These are phyloP conservation scores for Marcusenius ussheri DNA, from an alignment of 2,113 vertebrate genomes.

Conservation along the genomic window DNA sequence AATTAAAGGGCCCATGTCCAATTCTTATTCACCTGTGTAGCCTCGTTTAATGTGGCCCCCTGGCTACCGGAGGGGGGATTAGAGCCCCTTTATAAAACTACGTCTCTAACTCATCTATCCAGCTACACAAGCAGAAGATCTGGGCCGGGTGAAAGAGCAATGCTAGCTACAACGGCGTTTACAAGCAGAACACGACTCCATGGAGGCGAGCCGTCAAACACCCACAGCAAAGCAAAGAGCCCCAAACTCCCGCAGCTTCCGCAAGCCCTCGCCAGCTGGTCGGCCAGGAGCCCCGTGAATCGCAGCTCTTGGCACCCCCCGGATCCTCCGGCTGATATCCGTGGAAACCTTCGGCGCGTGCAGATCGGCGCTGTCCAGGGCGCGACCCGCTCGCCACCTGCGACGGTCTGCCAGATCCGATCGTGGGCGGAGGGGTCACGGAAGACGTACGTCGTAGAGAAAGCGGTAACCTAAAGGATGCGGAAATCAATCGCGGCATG, in stretches of 20 bases:
- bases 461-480: not conserved
- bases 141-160: not conserved
- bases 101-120: not conserved
- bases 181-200: not conserved
- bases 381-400: not conserved
- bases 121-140: not conserved
- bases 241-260: not conserved
- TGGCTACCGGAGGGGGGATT: conserved; percentile 26
- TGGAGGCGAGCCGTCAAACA: not conserved
- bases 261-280: not conserved
- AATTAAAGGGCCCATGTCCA: conserved; percentile 79
- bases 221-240: not conserved
- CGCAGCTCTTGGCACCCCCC: not conserved
- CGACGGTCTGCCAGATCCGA: not conserved
- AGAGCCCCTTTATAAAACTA: conserved; percentile 21
- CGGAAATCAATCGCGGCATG: not conserved
- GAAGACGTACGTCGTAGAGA: not conserved
- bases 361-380: not conserved
- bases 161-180: not conserved
- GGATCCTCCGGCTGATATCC: not conserved
- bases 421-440: not conserved
- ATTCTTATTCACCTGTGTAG: conserved; percentile 60
- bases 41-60: conserved; percentile 16
- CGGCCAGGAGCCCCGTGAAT: not conserved
- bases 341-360: not conserved